phyloP scores from a whole-genome alignment of 2,113 vertebrate genomes.

The Trichomycterus rosablanca region DNA sequence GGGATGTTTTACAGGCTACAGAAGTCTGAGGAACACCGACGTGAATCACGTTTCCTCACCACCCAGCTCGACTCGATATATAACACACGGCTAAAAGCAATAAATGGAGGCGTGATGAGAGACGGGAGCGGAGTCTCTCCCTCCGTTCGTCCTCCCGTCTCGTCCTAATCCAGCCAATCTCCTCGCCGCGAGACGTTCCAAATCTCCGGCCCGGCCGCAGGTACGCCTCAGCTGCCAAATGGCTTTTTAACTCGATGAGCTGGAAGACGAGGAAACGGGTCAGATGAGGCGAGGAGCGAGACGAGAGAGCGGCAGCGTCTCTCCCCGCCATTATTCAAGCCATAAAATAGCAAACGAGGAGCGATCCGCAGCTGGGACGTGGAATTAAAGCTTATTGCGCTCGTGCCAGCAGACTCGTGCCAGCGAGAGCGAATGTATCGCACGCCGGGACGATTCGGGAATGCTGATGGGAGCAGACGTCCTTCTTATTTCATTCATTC shows the following conservation, averaged over 20 bases:
- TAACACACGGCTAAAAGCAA: slow-evolving; percentile 14
- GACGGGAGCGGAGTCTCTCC: neutral
- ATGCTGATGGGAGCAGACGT: too few relatives aligned
- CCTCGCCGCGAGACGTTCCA: neutral
- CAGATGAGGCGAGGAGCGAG: neutral
- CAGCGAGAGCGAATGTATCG: too few relatives aligned
- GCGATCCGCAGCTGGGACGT: neutral
- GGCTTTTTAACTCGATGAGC: slow-evolving; percentile 19
- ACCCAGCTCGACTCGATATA: too few relatives aligned
- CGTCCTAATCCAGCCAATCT: slow-evolving; percentile 3
- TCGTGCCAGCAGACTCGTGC: neutral
- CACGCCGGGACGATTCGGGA: too few relatives aligned
- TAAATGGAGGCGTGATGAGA: slow-evolving; percentile 35
- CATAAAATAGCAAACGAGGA: too few relatives aligned
- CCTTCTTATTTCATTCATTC: too few relatives aligned
- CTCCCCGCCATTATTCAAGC: neutral
- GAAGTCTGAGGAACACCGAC: too few relatives aligned
- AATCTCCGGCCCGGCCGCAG: neutral
- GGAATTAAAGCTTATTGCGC: neutral
- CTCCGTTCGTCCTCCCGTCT: neutral
- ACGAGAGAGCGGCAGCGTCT: neutral
- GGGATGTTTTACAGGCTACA: too few relatives aligned
- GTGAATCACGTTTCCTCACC: too few relatives aligned
- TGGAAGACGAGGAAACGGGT: slow-evolving; percentile 24
- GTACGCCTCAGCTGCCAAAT: slow-evolving; percentile 13